Percentiles rank a stretch among this genome's conserved stretches.
Evolutionary conservation across 2,797 vertebrate genomes (phyloP).

Genomic region (Micromesistius poutassou): DNA sequence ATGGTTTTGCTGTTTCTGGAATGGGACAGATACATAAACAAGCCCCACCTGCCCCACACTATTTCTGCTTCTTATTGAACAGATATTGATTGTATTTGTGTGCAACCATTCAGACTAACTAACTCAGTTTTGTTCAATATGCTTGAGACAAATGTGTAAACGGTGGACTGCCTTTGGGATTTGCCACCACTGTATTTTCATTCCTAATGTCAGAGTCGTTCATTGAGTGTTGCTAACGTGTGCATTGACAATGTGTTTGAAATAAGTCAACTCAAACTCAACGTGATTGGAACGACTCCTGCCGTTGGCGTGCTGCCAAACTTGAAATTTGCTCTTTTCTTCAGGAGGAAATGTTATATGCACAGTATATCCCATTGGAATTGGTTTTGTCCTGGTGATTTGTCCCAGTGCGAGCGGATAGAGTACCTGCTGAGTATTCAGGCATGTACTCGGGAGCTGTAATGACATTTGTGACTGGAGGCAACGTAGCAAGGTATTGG

Average conservation of each 20-base stretch:
- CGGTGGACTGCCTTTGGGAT: slow-evolving; percentile 18
- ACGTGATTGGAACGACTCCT: slow-evolving; percentile 24
- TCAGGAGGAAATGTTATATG: slow-evolving; percentile 16
- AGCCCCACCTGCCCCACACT: background rate
- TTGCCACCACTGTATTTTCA: slow-evolving; percentile 37
- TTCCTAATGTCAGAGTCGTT: slow-evolving; percentile 66
- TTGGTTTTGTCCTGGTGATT: slow-evolving; percentile 1
- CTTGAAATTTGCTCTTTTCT: slow-evolving; percentile 35
- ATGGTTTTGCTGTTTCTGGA: background rate
- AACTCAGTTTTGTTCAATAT: background rate
- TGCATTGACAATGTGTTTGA: slow-evolving; percentile 53
- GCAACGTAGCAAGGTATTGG: background rate
- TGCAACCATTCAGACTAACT: background rate
- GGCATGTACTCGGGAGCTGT: background rate
- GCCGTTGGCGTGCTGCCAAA: slow-evolving; percentile 32
- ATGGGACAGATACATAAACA: background rate
- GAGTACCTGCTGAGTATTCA: background rate
- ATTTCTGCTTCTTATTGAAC: background rate
- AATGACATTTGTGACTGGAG: background rate
- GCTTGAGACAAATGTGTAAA: slow-evolving; percentile 2
- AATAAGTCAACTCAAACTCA: slow-evolving; percentile 47
- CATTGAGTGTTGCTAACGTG: slow-evolving; percentile 41
- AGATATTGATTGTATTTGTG: background rate
- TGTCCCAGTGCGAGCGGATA: background rate
- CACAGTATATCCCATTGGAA: background rate